Base-by-base conservation (phyloP, 2,888 invertebrate genomes). In the Xylocampa areola region DNA sequence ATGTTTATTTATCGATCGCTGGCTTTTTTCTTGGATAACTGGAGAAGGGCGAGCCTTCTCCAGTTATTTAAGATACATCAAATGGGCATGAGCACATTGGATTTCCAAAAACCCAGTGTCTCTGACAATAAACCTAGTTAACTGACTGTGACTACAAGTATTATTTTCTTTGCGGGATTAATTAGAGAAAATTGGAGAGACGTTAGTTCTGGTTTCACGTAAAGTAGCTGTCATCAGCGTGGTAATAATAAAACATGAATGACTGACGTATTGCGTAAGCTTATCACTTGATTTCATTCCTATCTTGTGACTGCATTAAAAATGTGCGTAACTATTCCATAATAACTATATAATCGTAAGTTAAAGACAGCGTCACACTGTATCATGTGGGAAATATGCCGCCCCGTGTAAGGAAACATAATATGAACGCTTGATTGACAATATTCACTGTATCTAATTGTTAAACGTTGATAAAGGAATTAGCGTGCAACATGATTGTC, bases 311-410 rank as follows among this genome's bases (percentile, higher is more conserved):
- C 63, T 72, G 50, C 52, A 51, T 49, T 63, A 66, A 73, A 68
- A 72, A 68, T 60, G 54, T 23, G 40, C 68, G 58, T 59, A 70
- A 54, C 50, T 64, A 59, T 54, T 54, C 47, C 40, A 55, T 59
- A 68, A 69, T 57, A 51, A 64, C 76, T 75, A 78, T 66, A 74
- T 81, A 82, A 80, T 79, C 72, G 72, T 52, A 51, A 75, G 62
- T 45, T 61, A 65, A 78, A 73, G 66, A 68, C 73, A 71, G 57
- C 65, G 76, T 77, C 73, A 79, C 73, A 80, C 67, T 47, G 67
- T 72, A 76, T 80, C 81, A 83, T 81, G 77, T 83, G 83, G 74
- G 83, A 84, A 84, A 84, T 76, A 81, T 82, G 76, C 73, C 68
- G 54, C 48, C 50, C 73, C 74, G 63, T 68, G 70, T 75, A 81